Base-by-base conservation (phyloP, 2,797 vertebrate genomes). In the Sternarchorhynchus goeldii region DNA sequence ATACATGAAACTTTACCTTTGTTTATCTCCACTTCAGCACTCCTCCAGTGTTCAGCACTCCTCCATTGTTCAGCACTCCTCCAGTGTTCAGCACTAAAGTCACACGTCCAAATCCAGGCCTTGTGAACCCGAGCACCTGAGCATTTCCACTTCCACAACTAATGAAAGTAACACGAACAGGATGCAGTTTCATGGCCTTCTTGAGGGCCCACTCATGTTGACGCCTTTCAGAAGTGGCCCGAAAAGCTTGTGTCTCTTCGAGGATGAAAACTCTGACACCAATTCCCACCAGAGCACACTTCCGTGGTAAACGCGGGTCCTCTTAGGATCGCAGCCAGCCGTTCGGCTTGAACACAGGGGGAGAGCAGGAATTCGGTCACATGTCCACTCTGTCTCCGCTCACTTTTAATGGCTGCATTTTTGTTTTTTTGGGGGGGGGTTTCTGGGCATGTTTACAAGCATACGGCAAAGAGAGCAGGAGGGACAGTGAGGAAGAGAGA, bases 241-340 rank as follows among this genome's bases (percentile, higher is more conserved):
- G 57, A 70, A 64, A 25, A 77, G 76, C 55, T 60, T 56, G 36
- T n/a, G 29, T 73, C 12, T 84, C 83, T 78, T 72, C 63, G 65
- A 85, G 79, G 80, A 83, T 86, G 81, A 85, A 87, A 87, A 89
- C 82, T 72, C 76, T 88, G 87, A 89, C 86, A 83, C 83, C 88
- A 88, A 89, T 90, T 86, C 86, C 79, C 79, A 72, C 55, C 79
- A 78, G 62, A 82, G 82, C 63, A 83, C 81, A 80, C 79, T 84
- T 79, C 83, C 78, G 80, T 80, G 82, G 84, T 82, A 88, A 87
- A 89, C 87, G 87, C 87, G 86, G 80, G 81, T 25, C 71, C 79
- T 78, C 67, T 75, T 67, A 65, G 67, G 75, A 68, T 76, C 78
- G 5, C n/a, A 45, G 80, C 62, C 62, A 65, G 70, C 58, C 80